Percentiles rank a stretch among this genome's conserved stretches.
Evolutionary conservation across 2,888 invertebrate species (phyloP).

Genomic region (Euphydryas editha): DNA sequence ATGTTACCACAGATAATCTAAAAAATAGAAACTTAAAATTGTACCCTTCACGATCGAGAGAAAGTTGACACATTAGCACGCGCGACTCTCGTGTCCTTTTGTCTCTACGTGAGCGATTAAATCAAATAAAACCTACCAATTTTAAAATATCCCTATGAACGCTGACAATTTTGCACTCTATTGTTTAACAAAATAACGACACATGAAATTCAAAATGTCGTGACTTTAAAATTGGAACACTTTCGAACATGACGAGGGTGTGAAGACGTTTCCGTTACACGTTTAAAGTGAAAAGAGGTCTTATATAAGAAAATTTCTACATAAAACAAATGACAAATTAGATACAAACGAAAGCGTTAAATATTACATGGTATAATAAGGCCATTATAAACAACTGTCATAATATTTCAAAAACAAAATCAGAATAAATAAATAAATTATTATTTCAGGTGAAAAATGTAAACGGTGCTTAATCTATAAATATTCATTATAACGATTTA

Average conservation of each 20-base stretch:
- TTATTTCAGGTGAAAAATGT: conserved; percentile 19
- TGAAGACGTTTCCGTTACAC: conserved; percentile 49
- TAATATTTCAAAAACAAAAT: conserved; percentile 4
- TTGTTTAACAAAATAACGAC: conserved; percentile 43
- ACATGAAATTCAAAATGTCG: conserved; percentile 49
- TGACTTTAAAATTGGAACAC: conserved; percentile 61
- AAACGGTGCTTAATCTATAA: conserved; percentile 18
- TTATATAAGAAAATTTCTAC: conserved; percentile 7
- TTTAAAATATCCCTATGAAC: conserved; percentile 44
- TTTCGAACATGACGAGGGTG: conserved; percentile 53
- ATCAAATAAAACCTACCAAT: conserved; percentile 55
- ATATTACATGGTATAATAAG: neutral
- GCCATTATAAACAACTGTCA: neutral
- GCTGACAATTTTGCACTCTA: conserved; percentile 52
- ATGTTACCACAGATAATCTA: conserved; percentile 53
- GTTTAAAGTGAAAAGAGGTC: conserved; percentile 12
- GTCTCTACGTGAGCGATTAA: conserved; percentile 69
- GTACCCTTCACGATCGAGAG: conserved; percentile 58
- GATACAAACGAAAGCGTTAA: neutral
- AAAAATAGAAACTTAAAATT: conserved; percentile 53
- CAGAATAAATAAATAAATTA: conserved; percentile 8
- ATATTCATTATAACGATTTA: conserved; percentile 42
- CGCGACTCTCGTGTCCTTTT: conserved; percentile 64
- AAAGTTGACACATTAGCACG: conserved; percentile 59
- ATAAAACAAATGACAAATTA: neutral